These are phyloP conservation scores for Sarcophaga peregrina DNA, from an alignment of 1,140 invertebrate genomes.

Conservation along the genomic window DNA sequence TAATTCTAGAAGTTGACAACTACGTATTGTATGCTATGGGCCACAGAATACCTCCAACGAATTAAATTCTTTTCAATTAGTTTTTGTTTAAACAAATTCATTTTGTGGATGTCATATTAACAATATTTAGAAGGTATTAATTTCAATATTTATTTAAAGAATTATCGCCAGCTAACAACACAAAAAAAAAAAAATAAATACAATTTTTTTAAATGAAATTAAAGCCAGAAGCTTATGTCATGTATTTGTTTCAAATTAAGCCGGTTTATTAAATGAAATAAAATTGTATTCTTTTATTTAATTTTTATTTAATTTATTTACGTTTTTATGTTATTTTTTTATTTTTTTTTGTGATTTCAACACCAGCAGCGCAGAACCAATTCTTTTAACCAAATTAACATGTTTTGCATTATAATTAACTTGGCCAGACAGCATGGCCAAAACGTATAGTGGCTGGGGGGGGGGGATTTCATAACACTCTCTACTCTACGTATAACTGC, in stretches of 20 bases:
- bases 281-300: neutral
- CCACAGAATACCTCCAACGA: too few relatives aligned
- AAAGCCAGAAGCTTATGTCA: neutral
- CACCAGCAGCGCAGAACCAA: constrained; percentile 20
- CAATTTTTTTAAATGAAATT: neutral
- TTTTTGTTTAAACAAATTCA: too few relatives aligned
- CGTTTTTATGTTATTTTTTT: neutral
- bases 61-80: too few relatives aligned
- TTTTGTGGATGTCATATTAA: too few relatives aligned
- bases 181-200: neutral
- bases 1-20: too few relatives aligned
- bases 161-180: neutral
- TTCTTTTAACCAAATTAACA: constrained; percentile 10
- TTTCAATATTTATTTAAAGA: constrained; percentile 16
- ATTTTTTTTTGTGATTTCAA: neutral
- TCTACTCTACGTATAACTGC: too few relatives aligned
- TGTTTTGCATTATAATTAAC: constrained; percentile 27
- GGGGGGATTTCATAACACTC: too few relatives aligned
- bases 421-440: constrained; percentile 13
- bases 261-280: neutral
- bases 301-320: neutral
- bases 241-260: constrained; percentile 14
- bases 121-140: neutral
- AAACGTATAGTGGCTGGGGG: neutral
- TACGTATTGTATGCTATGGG: too few relatives aligned